Percentiles rank a stretch among this genome's conserved stretches.
Evolutionary conservation across 1,140 invertebrate genomes (phyloP).

Genomic region (Coptotermes formosanus): DNA sequence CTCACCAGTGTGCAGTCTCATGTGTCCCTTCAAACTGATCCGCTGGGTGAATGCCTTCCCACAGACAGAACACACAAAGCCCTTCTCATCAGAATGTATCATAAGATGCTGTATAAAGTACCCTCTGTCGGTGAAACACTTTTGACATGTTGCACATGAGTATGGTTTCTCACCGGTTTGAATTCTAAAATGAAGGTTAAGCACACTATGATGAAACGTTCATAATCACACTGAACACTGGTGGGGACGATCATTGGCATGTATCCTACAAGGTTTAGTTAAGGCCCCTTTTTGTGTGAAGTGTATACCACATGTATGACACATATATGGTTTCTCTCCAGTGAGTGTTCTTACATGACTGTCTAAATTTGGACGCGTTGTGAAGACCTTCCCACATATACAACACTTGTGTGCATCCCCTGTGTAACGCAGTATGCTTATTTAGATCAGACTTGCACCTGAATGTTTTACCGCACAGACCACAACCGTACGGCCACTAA

Average conservation of each 20-base stretch:
- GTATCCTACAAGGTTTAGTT: too few species aligned
- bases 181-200: too few species aligned
- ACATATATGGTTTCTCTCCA: neutral
- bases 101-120: too few species aligned
- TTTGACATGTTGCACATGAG: too few species aligned
- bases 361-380: neutral
- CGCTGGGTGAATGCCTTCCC: neutral
- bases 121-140: too few species aligned
- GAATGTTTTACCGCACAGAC: neutral
- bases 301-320: too few species aligned
- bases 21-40: neutral
- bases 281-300: too few species aligned
- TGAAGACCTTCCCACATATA: neutral
- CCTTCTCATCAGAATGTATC: neutral
- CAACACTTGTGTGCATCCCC: neutral
- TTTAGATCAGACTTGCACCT: neutral
- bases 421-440: neutral
- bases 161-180: too few species aligned
- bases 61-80: conserved; percentile 12
- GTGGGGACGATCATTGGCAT: too few species aligned
- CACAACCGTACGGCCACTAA: neutral
- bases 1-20: conserved; percentile 11
- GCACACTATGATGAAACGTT: too few species aligned
- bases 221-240: too few species aligned
- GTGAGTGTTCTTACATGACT: neutral